phyloP scores from a whole-genome alignment of 2,113 vertebrate genomes.

The Oncorhynchus clarkii region DNA sequence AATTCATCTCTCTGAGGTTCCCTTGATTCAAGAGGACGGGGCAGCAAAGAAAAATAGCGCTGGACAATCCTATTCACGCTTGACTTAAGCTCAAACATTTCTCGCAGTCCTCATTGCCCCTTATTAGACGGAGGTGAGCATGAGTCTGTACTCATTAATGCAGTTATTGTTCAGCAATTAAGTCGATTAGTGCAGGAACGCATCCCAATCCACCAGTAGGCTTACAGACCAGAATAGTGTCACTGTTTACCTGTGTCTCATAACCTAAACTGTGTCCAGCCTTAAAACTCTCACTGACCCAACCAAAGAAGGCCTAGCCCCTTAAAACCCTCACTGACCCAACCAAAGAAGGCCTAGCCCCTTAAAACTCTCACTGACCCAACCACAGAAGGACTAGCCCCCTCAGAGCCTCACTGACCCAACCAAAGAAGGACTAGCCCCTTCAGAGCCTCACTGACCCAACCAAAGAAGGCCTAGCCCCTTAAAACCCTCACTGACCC shows the following conservation, averaged over 20 bases:
- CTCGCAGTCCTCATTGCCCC: conserved; percentile 39
- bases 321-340: not conserved
- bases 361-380: not conserved
- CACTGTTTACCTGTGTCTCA: conserved; percentile 4
- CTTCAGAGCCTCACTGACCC: not conserved
- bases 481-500: not conserved
- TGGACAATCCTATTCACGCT: conserved; percentile 68
- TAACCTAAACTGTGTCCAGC: not conserved
- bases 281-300: not conserved
- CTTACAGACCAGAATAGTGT: not conserved
- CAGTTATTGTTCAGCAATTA: conserved; percentile 67
- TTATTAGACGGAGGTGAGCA: conserved; percentile 36
- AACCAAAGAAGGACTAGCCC: not conserved
- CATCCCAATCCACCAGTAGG: not conserved
- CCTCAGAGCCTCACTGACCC: not conserved
- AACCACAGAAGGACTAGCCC: not conserved
- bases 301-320: not conserved
- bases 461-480: not conserved
- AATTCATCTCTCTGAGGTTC: conserved; percentile 41
- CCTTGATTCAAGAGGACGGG: conserved; percentile 57
- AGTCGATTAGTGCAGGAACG: conserved; percentile 38
- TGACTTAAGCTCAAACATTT: conserved; percentile 63
- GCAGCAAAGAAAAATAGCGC: conserved; percentile 67
- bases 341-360: not conserved
- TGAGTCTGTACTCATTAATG: conserved; percentile 61